Conservation (phyloP, 2,113 vertebrate genomes). For the Nestor notabilis region DNA sequence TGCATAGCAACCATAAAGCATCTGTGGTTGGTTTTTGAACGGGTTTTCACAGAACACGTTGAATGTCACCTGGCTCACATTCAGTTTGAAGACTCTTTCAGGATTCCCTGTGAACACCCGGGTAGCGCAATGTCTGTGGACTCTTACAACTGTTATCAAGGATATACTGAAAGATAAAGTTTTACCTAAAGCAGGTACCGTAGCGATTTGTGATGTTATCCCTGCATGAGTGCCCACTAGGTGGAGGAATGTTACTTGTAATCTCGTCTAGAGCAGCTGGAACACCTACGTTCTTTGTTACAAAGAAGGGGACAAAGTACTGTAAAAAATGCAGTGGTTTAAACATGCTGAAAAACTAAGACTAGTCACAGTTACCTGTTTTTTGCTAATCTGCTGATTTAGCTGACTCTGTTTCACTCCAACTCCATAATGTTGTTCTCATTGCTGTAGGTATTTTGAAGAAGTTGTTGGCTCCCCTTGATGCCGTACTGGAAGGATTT, state of each 20-base stretch:
- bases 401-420: background rate
- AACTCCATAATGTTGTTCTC: background rate
- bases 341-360: background rate
- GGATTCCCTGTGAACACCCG: background rate
- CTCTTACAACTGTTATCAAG: constrained; percentile 75
- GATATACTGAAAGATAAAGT: constrained; percentile 71
- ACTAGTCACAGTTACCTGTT: background rate
- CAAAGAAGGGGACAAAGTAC: background rate
- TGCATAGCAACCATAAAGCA: background rate
- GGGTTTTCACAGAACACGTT: constrained; percentile 65
- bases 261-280: background rate
- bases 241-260: background rate
- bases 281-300: rapidly evolving
- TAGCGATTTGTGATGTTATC: background rate
- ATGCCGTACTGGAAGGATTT: constrained; percentile 73
- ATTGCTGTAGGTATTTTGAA: constrained; percentile 72
- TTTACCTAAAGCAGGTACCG: constrained; percentile 62
- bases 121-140: constrained; percentile 74
- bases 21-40: background rate
- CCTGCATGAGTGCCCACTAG: background rate
- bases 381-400: background rate
- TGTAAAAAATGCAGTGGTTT: background rate
- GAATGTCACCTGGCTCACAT: constrained; percentile 76
- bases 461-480: constrained; percentile 77
- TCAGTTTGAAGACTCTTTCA: constrained; percentile 71